phyloP scores from a whole-genome alignment of 2,797 vertebrate genomes.

The Rhodeus uyekii region DNA sequence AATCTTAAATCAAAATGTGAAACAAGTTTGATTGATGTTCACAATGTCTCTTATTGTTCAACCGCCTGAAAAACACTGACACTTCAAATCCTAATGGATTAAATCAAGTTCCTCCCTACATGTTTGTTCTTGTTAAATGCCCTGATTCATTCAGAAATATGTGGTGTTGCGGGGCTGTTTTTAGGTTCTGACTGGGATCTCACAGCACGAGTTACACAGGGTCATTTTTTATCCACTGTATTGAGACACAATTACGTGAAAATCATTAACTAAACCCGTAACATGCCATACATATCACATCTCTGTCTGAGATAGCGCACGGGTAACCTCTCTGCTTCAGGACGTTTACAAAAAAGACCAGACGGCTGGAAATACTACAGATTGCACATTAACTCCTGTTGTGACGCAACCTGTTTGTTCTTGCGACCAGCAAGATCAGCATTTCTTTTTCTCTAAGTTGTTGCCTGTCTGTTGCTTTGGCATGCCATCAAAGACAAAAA shows the following conservation, averaged over 20 bases:
- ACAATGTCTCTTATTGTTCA: not conserved
- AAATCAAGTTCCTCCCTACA: not conserved
- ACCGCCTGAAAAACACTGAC: not conserved
- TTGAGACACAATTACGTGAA: not conserved
- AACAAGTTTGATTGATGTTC: no score
- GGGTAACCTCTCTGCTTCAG: not conserved
- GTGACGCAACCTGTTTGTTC: conserved; percentile 8
- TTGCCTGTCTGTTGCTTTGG: not conserved
- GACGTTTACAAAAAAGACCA: not conserved
- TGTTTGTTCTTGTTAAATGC: not conserved
- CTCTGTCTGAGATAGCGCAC: not conserved
- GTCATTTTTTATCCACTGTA: not conserved
- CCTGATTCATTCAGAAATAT: not conserved
- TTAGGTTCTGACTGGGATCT: not conserved
- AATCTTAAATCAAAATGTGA: no score
- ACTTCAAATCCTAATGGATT: not conserved
- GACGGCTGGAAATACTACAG: conserved; percentile 14
- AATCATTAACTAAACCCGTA: conserved; percentile 52
- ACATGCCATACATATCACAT: conserved; percentile 1
- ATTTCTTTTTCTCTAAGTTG: not conserved
- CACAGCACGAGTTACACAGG: not conserved
- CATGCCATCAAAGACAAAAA: conserved; percentile 1
- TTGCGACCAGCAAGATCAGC: not conserved
- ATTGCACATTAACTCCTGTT: conserved; percentile 38
- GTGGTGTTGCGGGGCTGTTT: not conserved